Percentiles rank a stretch among this genome's conserved stretches.
These are phyloP conservation scores for Metopia argyrocephala DNA, from an alignment of 2,888 invertebrate genomes.

Conservation along the genomic window DNA sequence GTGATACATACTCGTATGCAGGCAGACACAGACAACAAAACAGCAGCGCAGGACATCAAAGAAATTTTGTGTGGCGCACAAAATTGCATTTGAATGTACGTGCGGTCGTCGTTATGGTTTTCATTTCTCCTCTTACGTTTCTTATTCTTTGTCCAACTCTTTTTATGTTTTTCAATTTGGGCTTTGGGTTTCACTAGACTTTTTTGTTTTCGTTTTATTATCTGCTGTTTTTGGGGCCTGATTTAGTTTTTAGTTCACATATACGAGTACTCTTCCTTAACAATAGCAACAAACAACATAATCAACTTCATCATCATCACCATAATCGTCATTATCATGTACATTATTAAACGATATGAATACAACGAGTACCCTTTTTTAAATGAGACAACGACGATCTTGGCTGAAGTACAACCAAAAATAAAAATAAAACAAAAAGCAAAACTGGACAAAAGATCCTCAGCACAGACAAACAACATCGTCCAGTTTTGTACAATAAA, in stretches of 20 bases:
- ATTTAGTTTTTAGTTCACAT: slow-evolving; percentile 31
- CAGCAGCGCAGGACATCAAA: slow-evolving; percentile 66
- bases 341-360: slow-evolving; percentile 1
- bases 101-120: slow-evolving; percentile 47
- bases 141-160: slow-evolving; percentile 9
- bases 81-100: slow-evolving; percentile 64
- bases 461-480: slow-evolving; percentile 21
- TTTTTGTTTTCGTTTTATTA: slow-evolving; percentile 26
- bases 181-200: slow-evolving; percentile 32
- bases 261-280: slow-evolving; percentile 41
- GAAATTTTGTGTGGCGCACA: slow-evolving; percentile 63
- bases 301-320: slow-evolving; percentile 51
- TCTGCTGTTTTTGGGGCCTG: slow-evolving; percentile 22
- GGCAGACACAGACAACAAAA: slow-evolving; percentile 40
- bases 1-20: too few species aligned
- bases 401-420: too few species aligned
- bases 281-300: slow-evolving; percentile 57
- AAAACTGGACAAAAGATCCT: neutral
- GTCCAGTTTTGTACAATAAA: slow-evolving; percentile 36
- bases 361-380: neutral
- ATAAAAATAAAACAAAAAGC: slow-evolving; percentile 2
- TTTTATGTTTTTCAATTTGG: slow-evolving; percentile 35
- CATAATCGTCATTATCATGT: neutral
- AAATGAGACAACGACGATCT: slow-evolving; percentile 7
- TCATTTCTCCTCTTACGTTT: slow-evolving; percentile 7